Base-by-base conservation (phyloP, 2,888 invertebrate species). In the Oegoconia quadripuncta region DNA sequence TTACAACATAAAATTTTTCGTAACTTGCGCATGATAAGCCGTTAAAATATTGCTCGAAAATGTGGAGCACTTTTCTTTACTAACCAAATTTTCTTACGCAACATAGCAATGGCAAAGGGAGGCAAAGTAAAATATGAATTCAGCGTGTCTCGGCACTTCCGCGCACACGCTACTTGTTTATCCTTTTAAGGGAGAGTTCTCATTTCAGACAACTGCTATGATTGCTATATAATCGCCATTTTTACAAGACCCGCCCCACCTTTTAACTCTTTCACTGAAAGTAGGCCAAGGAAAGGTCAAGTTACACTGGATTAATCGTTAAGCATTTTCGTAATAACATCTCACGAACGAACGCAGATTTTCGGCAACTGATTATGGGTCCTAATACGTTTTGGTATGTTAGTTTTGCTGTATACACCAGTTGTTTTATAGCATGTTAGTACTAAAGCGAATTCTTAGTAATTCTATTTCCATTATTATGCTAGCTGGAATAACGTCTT, bases 161-260 rank as follows among this genome's bases (percentile, higher is more conserved):
- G 66, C 70, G 75, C 88, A 88, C 83, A 81, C 88, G 88, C 74
- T 80, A 81, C 83, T 86, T 84, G 86, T 84, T 86, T 86, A 86
- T 84, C 77, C 77, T 80, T 79, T 74, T 74, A 78, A 82, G 84
- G 82, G 78, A 76, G 78, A 74, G 65, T 75, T 74, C 80, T 81
- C 83, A 82, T 83, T 82, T 74, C 74, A 79, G 68, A 74, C 81
- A 77, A 81, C 81, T 80, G 84, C 80, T 76, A 79, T 84, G 81
- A 86, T 86, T 83, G 79, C 75, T 75, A 69, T 71, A 71, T 74
- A 78, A 77, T 78, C 66, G 64, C 74, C 75, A 70, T 37, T 44
- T 33, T 60, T 58, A 54, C 44, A 45, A 65, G 76, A 66, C 47
- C 64, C 47, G 45, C 58, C 48, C 41, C 47, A 44, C 44, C 44